Conservation (phyloP, 2,113 vertebrate species). For the Parus major region DNA sequence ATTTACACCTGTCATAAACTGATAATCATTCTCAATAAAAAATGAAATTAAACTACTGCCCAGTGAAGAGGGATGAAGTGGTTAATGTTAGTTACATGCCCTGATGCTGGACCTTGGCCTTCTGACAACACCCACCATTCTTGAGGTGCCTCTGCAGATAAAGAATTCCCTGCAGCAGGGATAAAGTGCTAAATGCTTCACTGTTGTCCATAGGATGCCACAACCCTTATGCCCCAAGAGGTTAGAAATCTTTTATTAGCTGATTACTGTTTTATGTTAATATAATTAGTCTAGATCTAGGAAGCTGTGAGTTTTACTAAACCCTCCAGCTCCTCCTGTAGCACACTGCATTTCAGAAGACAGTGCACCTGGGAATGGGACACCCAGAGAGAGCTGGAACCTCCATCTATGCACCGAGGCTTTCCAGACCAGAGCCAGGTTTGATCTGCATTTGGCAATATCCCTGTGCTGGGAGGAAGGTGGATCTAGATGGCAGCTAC, state of each 20-base stretch:
- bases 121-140: slow-evolving; percentile 18
- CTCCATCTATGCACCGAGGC: not conserved
- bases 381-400: not conserved
- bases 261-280: not conserved
- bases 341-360: not conserved
- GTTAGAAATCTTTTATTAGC: not conserved
- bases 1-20: not conserved
- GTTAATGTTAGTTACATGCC: slow-evolving; percentile 65
- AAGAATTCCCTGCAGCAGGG: not conserved
- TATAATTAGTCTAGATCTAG: not conserved
- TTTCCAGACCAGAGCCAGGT: not conserved
- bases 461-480: not conserved
- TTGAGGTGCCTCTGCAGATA: slow-evolving; percentile 27
- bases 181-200: slow-evolving; percentile 13
- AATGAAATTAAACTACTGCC: slow-evolving; percentile 3
- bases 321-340: not conserved
- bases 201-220: not conserved
- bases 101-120: slow-evolving; percentile 64
- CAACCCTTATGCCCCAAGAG: not conserved
- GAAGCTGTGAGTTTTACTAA: not conserved
- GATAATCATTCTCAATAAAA: slow-evolving; percentile 31
- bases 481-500: not conserved
- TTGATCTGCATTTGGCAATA: not conserved
- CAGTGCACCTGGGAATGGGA: not conserved
- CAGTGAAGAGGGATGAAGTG: not conserved